Base-by-base conservation (phyloP, 2,888 invertebrate genomes). In the Macrostomum cliftonense region DNA sequence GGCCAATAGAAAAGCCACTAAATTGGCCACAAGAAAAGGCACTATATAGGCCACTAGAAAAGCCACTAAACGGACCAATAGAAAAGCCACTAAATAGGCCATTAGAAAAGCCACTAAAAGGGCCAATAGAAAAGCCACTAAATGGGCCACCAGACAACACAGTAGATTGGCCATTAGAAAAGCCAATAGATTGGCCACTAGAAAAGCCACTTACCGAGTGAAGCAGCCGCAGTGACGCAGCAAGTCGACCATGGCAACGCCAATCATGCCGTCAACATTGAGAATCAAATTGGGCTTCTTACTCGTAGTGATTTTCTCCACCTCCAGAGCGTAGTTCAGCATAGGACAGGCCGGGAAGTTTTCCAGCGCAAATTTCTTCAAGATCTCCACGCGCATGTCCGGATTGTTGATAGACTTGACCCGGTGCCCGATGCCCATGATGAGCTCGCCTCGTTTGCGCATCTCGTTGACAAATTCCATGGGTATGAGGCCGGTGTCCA, bases 281-380 rank as follows among this genome's bases (percentile, higher is more conserved):
- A 97, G 77, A 67, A 99, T 99, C 50, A 97, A 77, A 75, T 99
- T 97, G n/a, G 97, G 97, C 74, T 97, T 97, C 78, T 97, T 97
- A 60, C 89, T 82, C 39, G 70, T 99, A 17, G 97, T 99, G 63
- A 97, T 88, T 65, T 93, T 91, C 64, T 97, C 97, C 37, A 97
- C 95, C 74, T 93, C 89, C 12, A 93, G 74, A 1, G 97, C 97
- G 71, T 91, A 97, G 54, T 83, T 78, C 12, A 95, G 77, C n/a
- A 97, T 76, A 0, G 95, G 95, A 58, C 84, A 86, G 2, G 82
- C 78, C 1, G 93, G 93, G 77, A 91, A 91, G 65, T 86, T 80
- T 51, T 87, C 79, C 71, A 86, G 76, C 17, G 91, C 93, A 71
- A 83, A 97, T 61, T 91, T 85, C 66, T 93, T 93, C 58, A 97